These are phyloP conservation scores for Euphydryas editha DNA, from an alignment of 2,888 invertebrate species.

Conservation along the genomic window DNA sequence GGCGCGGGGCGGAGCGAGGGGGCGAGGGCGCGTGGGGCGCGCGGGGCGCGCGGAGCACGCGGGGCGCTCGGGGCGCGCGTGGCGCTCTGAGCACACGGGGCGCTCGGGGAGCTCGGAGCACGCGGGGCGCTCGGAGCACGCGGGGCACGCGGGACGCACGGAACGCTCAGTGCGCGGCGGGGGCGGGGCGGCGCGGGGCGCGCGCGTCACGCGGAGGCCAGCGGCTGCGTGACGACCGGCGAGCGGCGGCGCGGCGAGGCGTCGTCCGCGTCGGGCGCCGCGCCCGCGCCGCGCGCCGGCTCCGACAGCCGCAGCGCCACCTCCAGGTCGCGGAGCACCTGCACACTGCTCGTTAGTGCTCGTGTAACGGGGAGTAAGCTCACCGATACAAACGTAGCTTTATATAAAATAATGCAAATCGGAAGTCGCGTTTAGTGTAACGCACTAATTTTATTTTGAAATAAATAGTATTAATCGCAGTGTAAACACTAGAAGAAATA, in stretches of 20 bases:
- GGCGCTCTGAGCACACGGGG: constrained; percentile 63
- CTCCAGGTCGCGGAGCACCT: constrained; percentile 93
- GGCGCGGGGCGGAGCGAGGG: constrained; percentile 84
- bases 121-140: constrained; percentile 85
- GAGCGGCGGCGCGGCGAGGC: constrained; percentile 79
- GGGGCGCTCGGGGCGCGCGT: constrained; percentile 74
- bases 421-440: too few relatives aligned
- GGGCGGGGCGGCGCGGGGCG: constrained; percentile 84
- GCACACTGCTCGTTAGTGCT: constrained; percentile 24
- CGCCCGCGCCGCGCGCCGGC: constrained; percentile 69
- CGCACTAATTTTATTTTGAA: too few relatives aligned
- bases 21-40: constrained; percentile 80
- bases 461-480: too few relatives aligned
- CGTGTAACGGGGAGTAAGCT: too few relatives aligned
- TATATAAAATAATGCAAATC: too few relatives aligned
- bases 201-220: constrained; percentile 63
- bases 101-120: constrained; percentile 56
- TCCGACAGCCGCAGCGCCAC: constrained; percentile 89
- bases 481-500: too few relatives aligned
- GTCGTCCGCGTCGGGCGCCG: constrained; percentile 56
- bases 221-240: constrained; percentile 83
- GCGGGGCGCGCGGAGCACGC: constrained; percentile 49
- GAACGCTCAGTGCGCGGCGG: constrained; percentile 65
- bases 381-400: too few relatives aligned
- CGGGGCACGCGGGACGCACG: constrained; percentile 68